Evolutionary conservation across 1,140 invertebrate species (phyloP).

Genomic region (Wasmannia auropunctata): DNA sequence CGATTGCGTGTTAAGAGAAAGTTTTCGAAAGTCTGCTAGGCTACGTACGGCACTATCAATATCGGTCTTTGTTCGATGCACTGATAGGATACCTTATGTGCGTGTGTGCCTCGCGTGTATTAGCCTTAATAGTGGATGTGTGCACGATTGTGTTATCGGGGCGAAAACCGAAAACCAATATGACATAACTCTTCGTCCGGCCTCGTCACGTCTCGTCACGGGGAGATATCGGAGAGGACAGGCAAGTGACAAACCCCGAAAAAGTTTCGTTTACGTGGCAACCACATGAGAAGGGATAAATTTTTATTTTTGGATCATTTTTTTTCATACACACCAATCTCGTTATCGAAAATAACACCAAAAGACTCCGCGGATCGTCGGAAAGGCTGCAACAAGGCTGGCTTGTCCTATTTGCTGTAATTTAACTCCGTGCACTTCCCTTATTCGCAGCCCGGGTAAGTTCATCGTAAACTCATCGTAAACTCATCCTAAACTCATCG

Average conservation of each 20-base stretch:
- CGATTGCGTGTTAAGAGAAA: neutral
- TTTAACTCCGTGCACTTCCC: neutral
- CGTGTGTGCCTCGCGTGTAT: neutral
- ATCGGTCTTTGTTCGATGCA: constrained; percentile 5
- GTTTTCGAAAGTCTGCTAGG: constrained; percentile 14
- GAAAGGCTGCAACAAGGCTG: neutral
- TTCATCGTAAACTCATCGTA: constrained; percentile 39
- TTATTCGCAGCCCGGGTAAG: neutral
- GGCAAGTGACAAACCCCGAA: constrained; percentile 46
- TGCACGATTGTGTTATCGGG: neutral
- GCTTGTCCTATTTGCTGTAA: neutral
- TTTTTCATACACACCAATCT: neutral
- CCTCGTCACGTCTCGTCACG: constrained; percentile 27
- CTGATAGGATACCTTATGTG: neutral
- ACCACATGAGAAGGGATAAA: neutral
- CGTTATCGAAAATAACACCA: too few relatives aligned
- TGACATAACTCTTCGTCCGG: constrained; percentile 51
- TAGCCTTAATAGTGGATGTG: neutral
- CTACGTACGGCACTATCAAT: constrained; percentile 18
- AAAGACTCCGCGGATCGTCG: too few relatives aligned
- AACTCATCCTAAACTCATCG: constrained; percentile 36
- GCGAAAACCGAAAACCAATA: constrained; percentile 44
- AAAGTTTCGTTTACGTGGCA: constrained; percentile 34
- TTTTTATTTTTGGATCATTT: constrained; percentile 20
- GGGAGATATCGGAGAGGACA: constrained; percentile 15